Conservation (phyloP, 2,113 vertebrate species). For the Coracopsis vasa region DNA sequence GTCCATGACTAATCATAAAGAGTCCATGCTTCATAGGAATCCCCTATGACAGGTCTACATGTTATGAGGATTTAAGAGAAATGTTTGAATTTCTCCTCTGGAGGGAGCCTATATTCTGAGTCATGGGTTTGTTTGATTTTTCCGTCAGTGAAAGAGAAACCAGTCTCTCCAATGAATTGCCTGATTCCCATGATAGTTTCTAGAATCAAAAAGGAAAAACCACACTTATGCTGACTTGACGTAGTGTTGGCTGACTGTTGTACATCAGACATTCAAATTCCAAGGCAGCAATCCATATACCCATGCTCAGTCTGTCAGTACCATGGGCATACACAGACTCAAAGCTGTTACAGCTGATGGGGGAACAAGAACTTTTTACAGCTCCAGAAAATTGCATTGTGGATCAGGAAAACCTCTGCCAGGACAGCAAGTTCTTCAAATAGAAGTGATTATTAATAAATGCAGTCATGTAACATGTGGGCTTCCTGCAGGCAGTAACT, state of each 20-base stretch:
- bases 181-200: background rate
- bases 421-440: background rate
- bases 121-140: background rate
- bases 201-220: background rate
- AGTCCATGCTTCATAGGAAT: background rate
- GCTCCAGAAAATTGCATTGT: background rate
- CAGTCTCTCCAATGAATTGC: background rate
- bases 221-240: background rate
- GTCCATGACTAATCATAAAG: background rate
- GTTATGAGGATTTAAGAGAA: background rate
- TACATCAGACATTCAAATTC: accelerated
- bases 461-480: background rate
- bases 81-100: conserved; percentile 43
- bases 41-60: background rate
- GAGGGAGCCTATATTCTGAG: conserved; percentile 44
- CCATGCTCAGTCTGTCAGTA: background rate
- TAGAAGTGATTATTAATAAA: background rate
- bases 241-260: background rate
- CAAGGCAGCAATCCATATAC: background rate
- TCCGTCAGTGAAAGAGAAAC: background rate
- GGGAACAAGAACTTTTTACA: background rate
- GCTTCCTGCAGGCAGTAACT: background rate
- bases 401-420: background rate
- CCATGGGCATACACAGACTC: background rate
- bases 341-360: background rate